Evolutionary conservation across 2,113 vertebrate species (phyloP), one percentile per base, ranked within the genome.

Genomic region (Lynx canadensis): DNA sequence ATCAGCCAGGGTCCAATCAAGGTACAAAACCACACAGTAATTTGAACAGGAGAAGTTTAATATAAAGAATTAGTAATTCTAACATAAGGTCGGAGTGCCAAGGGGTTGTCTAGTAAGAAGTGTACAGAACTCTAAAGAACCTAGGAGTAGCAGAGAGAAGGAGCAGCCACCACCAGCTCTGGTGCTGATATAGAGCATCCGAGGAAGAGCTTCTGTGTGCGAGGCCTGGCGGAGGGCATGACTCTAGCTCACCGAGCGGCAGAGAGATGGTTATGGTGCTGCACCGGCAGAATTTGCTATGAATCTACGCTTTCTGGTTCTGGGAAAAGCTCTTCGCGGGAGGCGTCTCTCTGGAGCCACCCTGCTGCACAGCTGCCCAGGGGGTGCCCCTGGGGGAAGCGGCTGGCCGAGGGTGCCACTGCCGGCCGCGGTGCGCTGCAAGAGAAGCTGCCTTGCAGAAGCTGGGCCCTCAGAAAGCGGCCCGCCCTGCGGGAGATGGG

Each of bases 201-300:
- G 48, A 18, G 36, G 41, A 41, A 66, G 57, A 79, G 65, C 33
- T 38, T 31, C 57, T 38, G 3, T 0, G 0, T 1, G 8, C 21
- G 4, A 36, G 74, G 45, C 2, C 21, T 27, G 41, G 1, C 18
- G 23, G 15, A 65, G 83, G 48, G 5, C n/a, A 7, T 29, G 25
- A n/a, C 21, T 48, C 14, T 91, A 65, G 41, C 14, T 78, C 36
- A 3, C 19, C 7, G 19, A 29, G 66, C 82, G 31, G 15, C 86
- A 60, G 45, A 29, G 60, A 60, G 50, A 23, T 38, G 4, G 0
- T 31, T 4, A 1, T 5, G 14, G 11, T 18, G 55, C 29, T 9
- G 11, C 21, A 27, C 36, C 16, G 25, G n/a, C 4, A 16, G 76
- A 57, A 80, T 21, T 18, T 18, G 4, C 65, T 41, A 25, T 5